These are phyloP conservation scores for Ophraella communa DNA, from an alignment of 2,888 invertebrate genomes.

Conservation along the genomic window DNA sequence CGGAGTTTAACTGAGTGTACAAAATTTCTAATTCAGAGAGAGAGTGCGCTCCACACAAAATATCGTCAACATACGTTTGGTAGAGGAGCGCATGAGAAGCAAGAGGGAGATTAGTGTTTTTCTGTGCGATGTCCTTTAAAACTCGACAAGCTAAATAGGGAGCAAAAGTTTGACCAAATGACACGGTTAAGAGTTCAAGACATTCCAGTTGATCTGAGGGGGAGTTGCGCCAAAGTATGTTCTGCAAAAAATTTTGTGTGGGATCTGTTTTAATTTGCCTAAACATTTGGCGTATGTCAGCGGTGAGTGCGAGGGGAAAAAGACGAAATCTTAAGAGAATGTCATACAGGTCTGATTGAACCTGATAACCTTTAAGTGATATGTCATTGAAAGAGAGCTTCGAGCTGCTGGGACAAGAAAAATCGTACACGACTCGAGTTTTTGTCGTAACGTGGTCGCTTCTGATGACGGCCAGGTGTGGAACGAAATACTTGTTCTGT, in stretches of 20 bases:
- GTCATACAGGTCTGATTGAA: too few species aligned
- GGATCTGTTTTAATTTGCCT: too few species aligned
- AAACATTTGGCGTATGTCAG: too few species aligned
- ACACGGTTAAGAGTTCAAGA: conserved; percentile 30
- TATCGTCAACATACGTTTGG: too few species aligned
- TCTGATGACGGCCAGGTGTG: conserved; percentile 23
- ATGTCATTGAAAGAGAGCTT: conserved; percentile 31
- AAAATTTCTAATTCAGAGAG: too few species aligned
- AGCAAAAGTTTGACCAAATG: conserved; percentile 31
- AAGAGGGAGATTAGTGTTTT: not conserved
- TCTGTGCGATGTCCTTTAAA: not conserved
- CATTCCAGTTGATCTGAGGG: conserved; percentile 23
- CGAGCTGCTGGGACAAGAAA: conserved; percentile 15
- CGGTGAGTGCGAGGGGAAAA: too few species aligned
- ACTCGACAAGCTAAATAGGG: not conserved
- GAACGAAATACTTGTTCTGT: conserved; percentile 25
- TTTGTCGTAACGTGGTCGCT: conserved; percentile 22
- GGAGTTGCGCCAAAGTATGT: conserved; percentile 35
- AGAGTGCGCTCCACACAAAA: too few species aligned
- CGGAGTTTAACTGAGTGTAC: too few species aligned
- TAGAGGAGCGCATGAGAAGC: too few species aligned
- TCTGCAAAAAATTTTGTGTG: not conserved
- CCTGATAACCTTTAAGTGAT: conserved; percentile 26
- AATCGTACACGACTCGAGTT: conserved; percentile 32
- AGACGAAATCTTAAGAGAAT: too few species aligned